Conservation (phyloP, 2,113 vertebrate species). For the Oriolus oriolus region DNA sequence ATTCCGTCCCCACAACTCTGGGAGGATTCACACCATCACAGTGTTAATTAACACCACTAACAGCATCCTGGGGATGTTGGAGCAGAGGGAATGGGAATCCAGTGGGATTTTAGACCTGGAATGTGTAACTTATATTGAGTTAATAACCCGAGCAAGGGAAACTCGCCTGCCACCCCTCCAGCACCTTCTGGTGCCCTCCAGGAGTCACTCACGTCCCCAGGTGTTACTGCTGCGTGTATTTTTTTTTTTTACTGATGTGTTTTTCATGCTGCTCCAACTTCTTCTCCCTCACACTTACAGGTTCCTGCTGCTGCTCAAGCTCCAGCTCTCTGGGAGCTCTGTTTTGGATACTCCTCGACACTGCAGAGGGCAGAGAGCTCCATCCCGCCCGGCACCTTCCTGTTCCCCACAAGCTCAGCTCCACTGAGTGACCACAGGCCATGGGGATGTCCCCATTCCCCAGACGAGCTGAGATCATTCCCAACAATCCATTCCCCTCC, state of each 20-base stretch:
- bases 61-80: no score
- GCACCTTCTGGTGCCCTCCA: neutral
- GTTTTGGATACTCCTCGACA: neutral
- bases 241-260: neutral
- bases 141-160: neutral
- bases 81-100: accelerated
- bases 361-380: neutral
- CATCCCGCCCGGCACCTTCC: neutral
- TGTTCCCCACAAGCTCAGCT: accelerated
- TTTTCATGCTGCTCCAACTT: neutral
- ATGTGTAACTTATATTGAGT: neutral
- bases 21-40: neutral
- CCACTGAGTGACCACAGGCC: neutral
- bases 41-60: neutral
- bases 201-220: neutral
- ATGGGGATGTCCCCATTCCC: neutral
- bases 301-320: neutral
- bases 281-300: neutral
- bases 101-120: neutral
- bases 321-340: neutral
- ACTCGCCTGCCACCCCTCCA: neutral
- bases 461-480: neutral
- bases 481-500: neutral
- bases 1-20: neutral
- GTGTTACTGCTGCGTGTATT: no score